Conservation (phyloP, 2,888 invertebrate species). For the Acanthosepion esculentum region DNA sequence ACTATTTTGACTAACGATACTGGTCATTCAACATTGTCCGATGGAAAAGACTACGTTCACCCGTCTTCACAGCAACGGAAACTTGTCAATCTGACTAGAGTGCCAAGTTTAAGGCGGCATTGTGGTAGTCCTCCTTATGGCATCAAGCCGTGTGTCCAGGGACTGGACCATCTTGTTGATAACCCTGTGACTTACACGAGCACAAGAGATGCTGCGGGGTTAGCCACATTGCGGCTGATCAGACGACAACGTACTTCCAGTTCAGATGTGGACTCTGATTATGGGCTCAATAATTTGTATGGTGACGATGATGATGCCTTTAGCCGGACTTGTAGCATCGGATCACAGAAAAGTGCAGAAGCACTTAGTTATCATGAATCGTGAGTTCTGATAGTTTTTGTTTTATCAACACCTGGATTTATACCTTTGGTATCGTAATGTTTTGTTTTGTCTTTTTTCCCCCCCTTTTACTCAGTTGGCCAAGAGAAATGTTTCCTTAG, state of each 20-base stretch:
- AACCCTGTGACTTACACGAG: slow-evolving; percentile 69
- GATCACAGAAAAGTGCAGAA: slow-evolving; percentile 56
- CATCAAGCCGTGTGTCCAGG: slow-evolving; percentile 51
- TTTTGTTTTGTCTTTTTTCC: not conserved
- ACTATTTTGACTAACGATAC: slow-evolving; percentile 56
- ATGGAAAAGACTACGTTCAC: slow-evolving; percentile 72
- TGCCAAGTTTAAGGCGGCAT: slow-evolving; percentile 67
- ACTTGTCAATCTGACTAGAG: slow-evolving; percentile 68
- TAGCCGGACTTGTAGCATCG: slow-evolving; percentile 58
- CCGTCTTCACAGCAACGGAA: slow-evolving; percentile 69
- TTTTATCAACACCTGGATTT: not conserved
- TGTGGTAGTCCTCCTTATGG: slow-evolving; percentile 59
- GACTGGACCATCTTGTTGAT: slow-evolving; percentile 52
- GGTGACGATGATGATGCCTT: slow-evolving; percentile 55
- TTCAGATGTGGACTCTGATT: slow-evolving; percentile 65
- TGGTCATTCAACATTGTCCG: slow-evolving; percentile 52
- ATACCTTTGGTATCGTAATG: not conserved
- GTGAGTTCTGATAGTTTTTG: not conserved
- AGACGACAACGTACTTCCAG: slow-evolving; percentile 70
- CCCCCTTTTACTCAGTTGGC: not conserved
- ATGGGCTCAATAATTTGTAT: slow-evolving; percentile 58
- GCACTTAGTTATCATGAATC: slow-evolving; percentile 39
- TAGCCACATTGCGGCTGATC: slow-evolving; percentile 73
- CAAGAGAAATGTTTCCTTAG: not conserved
- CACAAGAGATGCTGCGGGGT: slow-evolving; percentile 73